Base-by-base conservation (phyloP, 2,113 vertebrate species). In the Lophotis ruficrista region DNA sequence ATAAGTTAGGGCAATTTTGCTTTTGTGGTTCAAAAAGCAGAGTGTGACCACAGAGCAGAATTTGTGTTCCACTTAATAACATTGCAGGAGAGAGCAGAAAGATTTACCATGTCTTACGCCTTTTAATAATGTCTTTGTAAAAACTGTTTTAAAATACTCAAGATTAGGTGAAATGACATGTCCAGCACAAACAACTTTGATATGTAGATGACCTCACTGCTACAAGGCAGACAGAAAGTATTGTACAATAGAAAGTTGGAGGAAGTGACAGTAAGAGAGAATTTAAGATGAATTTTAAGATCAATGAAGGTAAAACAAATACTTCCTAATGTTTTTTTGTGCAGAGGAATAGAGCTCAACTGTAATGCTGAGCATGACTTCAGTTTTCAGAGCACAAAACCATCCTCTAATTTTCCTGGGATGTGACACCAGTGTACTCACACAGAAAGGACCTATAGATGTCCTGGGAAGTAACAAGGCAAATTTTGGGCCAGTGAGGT, bases 91-190 rank as follows among this genome's bases (percentile, higher is more conserved):
- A 91, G 37, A 5, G 41, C 47, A 75, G 58, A 70, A 58, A 92
- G 64, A 60, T 73, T 64, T 84, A 54, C 30, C 12, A 37, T 82
- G 12, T 84, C 19, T 21, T 68, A 35, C 2, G 14, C 10, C 45
- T 92, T 94, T 94, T 84, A 92, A 60, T 84, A 89, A 73, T 62
- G 10, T 51, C 33, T 78, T 70, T 73, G 43, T 57, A 87, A 79
- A 70, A 78, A 38, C 30, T 56, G 10, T n/a, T 76, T 60, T 56
- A 69, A 73, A 70, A 81, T 81, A 89, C 31, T 95, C 22, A 65
- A 16, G 60, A 60, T 91, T 75, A 71, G 54, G 37, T 84, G 43
- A 81, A 92, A 68, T 51, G 12, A 35, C 21, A 71, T 62, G 69
- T 61, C 25, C 25, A 73, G 60, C 37, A 91, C 33, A 64, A 87